A percentile compares a stretch with the other conserved stretches of the same genome.
phyloP scores from a whole-genome alignment of 2,113 vertebrate species.

The cat (Felis catus) region DNA sequence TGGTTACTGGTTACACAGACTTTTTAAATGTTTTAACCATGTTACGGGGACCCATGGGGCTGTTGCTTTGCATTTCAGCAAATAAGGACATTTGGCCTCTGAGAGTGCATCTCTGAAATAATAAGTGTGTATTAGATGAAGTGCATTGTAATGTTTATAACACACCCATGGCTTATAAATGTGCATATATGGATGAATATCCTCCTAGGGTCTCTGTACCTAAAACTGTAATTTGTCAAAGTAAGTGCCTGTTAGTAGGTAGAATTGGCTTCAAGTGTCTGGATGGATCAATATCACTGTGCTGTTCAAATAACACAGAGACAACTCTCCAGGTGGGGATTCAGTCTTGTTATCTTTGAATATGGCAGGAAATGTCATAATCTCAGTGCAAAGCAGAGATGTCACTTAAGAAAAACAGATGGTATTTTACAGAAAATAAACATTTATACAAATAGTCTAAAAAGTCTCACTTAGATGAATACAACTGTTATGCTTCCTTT shows the following conservation, averaged over 20 bases:
- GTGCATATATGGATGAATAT: background rate
- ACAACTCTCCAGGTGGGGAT: background rate
- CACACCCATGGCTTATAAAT: background rate
- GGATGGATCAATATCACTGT: background rate
- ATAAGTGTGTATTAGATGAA: background rate
- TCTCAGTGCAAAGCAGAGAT: background rate
- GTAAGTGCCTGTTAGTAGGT: background rate
- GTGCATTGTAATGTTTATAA: background rate
- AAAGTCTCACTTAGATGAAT: background rate
- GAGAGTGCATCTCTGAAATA: background rate
- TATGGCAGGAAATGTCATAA: background rate
- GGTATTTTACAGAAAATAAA: background rate
- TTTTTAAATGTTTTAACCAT: conserved; percentile 21
- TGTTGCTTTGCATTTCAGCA: conserved; percentile 30
- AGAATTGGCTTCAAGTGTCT: background rate
- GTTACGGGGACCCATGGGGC: background rate
- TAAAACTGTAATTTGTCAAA: conserved; percentile 10
- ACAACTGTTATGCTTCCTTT: background rate
- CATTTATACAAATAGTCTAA: background rate
- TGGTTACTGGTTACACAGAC: conserved; percentile 54
- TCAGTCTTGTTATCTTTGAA: background rate
- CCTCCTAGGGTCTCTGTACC: background rate
- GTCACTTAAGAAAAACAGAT: background rate
- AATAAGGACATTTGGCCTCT: background rate
- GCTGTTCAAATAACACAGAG: background rate